Evolutionary conservation across 2,113 vertebrate genomes (phyloP).

Genomic region (Pelodiscus sinensis): DNA sequence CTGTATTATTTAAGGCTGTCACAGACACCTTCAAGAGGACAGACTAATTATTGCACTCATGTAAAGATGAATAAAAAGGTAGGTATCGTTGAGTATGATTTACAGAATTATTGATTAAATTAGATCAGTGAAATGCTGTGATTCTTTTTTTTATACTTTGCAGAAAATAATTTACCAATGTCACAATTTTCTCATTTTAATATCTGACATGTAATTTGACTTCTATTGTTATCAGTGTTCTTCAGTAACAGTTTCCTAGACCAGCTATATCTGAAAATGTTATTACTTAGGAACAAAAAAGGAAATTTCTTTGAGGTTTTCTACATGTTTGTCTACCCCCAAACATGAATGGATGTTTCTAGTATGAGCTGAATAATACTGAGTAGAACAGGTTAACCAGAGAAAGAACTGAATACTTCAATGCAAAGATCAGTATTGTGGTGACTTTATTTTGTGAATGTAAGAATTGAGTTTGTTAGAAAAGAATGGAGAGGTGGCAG

Average conservation of each 20-base stretch:
- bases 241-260: constrained; percentile 46
- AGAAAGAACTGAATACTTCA: background rate
- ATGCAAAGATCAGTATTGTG: background rate
- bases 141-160: constrained; percentile 21
- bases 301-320: background rate
- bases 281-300: constrained; percentile 7
- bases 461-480: background rate
- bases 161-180: constrained; percentile 47
- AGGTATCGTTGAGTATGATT: constrained; percentile 27
- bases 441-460: background rate
- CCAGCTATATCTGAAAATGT: constrained; percentile 16
- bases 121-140: constrained; percentile 3
- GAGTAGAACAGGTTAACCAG: background rate
- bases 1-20: background rate
- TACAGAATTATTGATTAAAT: constrained; percentile 42
- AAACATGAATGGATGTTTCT: background rate
- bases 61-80: constrained; percentile 28
- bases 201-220: constrained; percentile 30
- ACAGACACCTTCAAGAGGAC: constrained; percentile 7
- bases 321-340: background rate
- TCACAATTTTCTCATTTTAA: constrained; percentile 23
- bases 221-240: constrained; percentile 29
- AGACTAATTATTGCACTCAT: constrained; percentile 7
- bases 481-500: background rate
- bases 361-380: background rate